Evolutionary conservation across 2,113 vertebrate genomes (phyloP).

Genomic region (Lepidothrix coronata): DNA sequence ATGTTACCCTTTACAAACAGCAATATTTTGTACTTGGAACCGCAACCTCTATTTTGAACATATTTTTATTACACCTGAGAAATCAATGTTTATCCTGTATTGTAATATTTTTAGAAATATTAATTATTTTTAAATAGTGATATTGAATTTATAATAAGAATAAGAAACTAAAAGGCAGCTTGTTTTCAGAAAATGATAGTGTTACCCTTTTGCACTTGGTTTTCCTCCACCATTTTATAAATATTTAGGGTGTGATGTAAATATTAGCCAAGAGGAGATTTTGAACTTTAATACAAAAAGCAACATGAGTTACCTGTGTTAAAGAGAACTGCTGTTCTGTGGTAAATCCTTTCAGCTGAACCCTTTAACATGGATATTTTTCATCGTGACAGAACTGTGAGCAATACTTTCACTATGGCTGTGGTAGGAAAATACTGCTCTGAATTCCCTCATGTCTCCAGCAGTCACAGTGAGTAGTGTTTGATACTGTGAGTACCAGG

Average conservation of each 20-base stretch:
- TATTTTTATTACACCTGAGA: constrained; percentile 79
- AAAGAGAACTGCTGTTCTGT: background rate
- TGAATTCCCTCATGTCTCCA: background rate
- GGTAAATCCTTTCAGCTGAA: background rate
- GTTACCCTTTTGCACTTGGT: constrained; percentile 60
- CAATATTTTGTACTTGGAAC: constrained; percentile 77
- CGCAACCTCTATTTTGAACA: constrained; percentile 73
- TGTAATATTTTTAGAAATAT: constrained; percentile 78
- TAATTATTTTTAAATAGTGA: constrained; percentile 73
- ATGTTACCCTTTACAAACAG: constrained; percentile 70
- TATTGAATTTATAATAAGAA: constrained; percentile 69
- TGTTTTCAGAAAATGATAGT: constrained; percentile 63
- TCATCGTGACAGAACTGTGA: background rate
- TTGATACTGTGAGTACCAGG: background rate
- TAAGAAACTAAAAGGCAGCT: constrained; percentile 64
- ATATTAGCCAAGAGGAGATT: constrained; percentile 26
- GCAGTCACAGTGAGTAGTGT: background rate
- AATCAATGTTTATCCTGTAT: constrained; percentile 72
- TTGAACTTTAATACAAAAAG: constrained; percentile 40
- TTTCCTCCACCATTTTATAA: constrained; percentile 67
- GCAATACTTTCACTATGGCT: background rate
- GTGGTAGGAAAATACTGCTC: background rate
- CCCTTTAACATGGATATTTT: background rate
- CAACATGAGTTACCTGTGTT: background rate
- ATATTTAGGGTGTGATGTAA: constrained; percentile 56